phyloP scores from a whole-genome alignment of 2,797 vertebrate genomes.

The Onychomys torridus region DNA sequence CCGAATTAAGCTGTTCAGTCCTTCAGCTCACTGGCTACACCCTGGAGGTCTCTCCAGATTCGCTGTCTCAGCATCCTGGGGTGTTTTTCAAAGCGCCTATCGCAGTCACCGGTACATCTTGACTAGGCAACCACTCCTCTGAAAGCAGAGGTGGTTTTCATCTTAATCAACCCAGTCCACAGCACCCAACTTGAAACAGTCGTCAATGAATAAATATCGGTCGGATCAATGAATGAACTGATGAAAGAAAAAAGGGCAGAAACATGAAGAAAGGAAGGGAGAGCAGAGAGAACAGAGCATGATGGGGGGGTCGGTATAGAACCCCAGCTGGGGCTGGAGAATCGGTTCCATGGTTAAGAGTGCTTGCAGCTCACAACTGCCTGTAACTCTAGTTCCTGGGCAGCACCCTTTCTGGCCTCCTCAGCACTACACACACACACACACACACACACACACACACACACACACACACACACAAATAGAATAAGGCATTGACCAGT shows the following conservation, averaged over 20 bases:
- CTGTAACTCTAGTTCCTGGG: background rate
- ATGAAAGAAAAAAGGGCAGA: background rate
- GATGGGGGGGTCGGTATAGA: background rate
- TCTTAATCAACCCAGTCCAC: background rate
- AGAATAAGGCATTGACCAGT: background rate
- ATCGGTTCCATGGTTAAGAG: too few relatives aligned
- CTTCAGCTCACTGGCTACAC: background rate
- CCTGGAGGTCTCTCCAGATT: background rate
- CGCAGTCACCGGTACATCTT: background rate
- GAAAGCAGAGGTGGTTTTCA: background rate
- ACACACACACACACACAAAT: too few relatives aligned
- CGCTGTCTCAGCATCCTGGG: background rate
- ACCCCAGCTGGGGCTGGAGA: background rate
- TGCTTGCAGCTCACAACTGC: background rate
- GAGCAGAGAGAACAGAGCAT: rapidly evolving
- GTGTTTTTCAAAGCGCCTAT: background rate
- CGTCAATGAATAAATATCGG: background rate
- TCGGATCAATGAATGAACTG: background rate
- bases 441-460: too few relatives aligned
- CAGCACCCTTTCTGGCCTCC: background rate
- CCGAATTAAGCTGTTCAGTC: background rate
- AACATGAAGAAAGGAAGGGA: background rate
- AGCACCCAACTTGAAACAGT: background rate
- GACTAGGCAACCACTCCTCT: background rate
- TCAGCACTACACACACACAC: background rate